Conservation (phyloP, 1,140 invertebrate genomes). For the Drosophila rhopaloa region DNA sequence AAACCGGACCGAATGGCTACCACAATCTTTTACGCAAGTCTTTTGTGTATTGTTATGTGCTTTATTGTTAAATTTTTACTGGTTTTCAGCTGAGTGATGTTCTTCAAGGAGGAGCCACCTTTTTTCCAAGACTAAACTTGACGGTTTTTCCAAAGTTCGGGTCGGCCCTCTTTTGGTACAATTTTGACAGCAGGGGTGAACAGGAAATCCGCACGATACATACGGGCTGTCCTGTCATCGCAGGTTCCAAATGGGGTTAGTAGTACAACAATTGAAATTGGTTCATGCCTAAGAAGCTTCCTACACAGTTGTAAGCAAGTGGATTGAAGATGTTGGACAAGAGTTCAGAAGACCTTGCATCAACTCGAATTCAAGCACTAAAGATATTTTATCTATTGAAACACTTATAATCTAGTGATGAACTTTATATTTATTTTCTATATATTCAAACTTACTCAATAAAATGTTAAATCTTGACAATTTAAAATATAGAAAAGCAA, state of each 20-base stretch:
- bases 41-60: not conserved
- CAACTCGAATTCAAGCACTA: not conserved
- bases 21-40: constrained; percentile 15
- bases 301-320: constrained; percentile 24
- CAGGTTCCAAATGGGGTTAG: constrained; percentile 97
- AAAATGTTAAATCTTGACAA: too few species aligned
- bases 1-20: constrained; percentile 11
- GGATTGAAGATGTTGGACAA: not conserved
- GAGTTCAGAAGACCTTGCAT: not conserved
- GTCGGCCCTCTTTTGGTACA: constrained; percentile 97
- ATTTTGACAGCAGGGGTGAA: constrained; percentile 94
- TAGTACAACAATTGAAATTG: not conserved
- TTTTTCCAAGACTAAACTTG: constrained; percentile 93
- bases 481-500: too few species aligned
- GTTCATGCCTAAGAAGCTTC: too few species aligned
- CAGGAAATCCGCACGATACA: constrained; percentile 96
- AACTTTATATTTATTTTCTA: too few species aligned
- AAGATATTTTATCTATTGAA: not conserved
- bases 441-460: too few species aligned
- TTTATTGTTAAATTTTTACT: too few species aligned
- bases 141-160: constrained; percentile 95
- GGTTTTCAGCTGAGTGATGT: constrained; percentile 94
- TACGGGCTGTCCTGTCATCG: constrained; percentile 97
- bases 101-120: constrained; percentile 96
- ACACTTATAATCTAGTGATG: not conserved